A percentile compares a stretch with the other conserved stretches of the same genome.
Conservation (phyloP, 2,797 vertebrate genomes). For the Lagorchestes hirsutus region DNA sequence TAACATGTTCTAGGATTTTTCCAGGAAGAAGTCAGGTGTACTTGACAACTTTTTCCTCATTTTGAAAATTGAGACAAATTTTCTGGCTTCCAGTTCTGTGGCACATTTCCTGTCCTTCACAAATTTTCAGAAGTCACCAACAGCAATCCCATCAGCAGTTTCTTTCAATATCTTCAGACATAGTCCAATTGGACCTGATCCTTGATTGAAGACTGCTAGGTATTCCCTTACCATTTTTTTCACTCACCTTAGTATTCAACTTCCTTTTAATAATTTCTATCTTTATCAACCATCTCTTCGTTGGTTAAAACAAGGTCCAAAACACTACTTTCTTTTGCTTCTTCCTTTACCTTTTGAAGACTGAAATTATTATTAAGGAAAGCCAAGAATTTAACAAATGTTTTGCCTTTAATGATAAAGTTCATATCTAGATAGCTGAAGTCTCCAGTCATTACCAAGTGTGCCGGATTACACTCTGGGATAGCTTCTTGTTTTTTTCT, state of each 20-base stretch:
- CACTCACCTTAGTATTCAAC: background rate
- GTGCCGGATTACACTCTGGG: background rate
- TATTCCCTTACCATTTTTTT: background rate
- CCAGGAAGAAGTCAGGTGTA: background rate
- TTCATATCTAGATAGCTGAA: background rate
- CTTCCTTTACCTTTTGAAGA: background rate
- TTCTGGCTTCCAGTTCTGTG: background rate
- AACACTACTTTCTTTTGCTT: background rate
- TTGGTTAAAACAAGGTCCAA: background rate
- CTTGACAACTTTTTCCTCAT: background rate
- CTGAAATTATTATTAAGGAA: background rate
- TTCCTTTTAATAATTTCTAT: background rate
- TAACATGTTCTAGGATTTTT: background rate
- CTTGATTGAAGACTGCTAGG: background rate
- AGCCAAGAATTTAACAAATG: background rate
- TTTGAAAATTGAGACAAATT: constrained; percentile 1
- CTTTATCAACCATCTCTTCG: too few relatives aligned
- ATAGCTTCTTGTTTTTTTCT: background rate
- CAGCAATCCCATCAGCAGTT: too few relatives aligned
- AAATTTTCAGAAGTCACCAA: background rate
- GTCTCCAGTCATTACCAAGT: background rate
- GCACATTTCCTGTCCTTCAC: background rate
- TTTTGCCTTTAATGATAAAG: background rate
- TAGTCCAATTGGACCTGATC: too few relatives aligned
- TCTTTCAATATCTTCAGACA: too few relatives aligned